These are phyloP conservation scores for Bucco capensis DNA, from an alignment of 2,113 vertebrate genomes.

Conservation along the genomic window DNA sequence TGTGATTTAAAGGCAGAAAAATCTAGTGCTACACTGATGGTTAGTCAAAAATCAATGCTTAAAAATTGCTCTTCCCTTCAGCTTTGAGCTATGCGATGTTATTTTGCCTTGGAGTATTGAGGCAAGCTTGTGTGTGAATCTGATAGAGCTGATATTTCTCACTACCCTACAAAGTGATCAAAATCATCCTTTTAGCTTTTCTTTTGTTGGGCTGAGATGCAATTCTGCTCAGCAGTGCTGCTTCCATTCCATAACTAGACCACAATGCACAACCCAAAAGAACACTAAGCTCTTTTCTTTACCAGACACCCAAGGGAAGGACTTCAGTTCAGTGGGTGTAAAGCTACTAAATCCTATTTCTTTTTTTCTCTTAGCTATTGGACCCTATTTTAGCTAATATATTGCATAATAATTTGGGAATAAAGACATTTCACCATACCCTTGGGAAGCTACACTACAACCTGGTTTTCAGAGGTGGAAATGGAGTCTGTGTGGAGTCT, in stretches of 20 bases:
- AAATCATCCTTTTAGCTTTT: neutral
- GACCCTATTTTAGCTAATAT: neutral
- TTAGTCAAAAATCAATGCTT: slow-evolving; percentile 60
- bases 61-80: slow-evolving; percentile 39
- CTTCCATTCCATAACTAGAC: neutral
- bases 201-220: neutral
- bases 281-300: neutral
- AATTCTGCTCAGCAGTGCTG: neutral
- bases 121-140: neutral
- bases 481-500: neutral
- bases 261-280: neutral
- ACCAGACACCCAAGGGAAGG: neutral
- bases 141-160: slow-evolving; percentile 51
- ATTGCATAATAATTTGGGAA: neutral
- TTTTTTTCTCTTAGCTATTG: neutral
- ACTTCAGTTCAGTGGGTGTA: neutral
- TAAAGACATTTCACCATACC: neutral
- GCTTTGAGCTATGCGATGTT: neutral
- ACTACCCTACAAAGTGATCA: neutral
- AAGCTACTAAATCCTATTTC: neutral
- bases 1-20: slow-evolving; percentile 58
- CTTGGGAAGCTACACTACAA: neutral
- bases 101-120: slow-evolving; percentile 1
- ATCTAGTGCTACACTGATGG: slow-evolving; percentile 32
- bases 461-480: neutral